phyloP scores from a whole-genome alignment of 2,113 vertebrate species.

The Clarias magur region DNA sequence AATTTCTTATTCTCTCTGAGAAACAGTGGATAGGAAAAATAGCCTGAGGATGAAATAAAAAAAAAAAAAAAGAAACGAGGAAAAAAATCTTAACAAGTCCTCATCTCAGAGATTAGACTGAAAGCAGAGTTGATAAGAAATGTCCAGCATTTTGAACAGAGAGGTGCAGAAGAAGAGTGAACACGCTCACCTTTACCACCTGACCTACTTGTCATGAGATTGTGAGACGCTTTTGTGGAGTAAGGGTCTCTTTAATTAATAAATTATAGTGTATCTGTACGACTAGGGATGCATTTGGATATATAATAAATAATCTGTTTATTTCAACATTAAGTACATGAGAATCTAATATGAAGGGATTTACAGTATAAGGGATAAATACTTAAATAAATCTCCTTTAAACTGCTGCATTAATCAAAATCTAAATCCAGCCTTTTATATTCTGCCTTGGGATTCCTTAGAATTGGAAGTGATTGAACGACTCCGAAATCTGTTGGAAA shows the following conservation, averaged over 20 bases:
- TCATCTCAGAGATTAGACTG: constrained; percentile 49
- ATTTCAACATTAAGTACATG: neutral
- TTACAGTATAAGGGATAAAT: neutral
- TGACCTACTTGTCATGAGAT: neutral
- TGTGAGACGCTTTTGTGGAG: neutral
- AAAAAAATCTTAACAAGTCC: constrained; percentile 50
- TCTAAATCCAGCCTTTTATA: neutral
- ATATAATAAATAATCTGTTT: neutral
- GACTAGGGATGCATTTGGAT: neutral
- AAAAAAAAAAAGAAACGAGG: neutral
- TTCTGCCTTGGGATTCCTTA: neutral
- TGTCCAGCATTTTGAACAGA: constrained; percentile 37
- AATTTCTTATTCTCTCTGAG: constrained; percentile 71
- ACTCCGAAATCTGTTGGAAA: neutral
- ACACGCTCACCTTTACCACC: constrained; percentile 32
- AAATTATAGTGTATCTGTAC: neutral
- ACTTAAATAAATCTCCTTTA: neutral
- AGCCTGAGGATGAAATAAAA: constrained; percentile 61
- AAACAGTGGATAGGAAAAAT: constrained; percentile 64
- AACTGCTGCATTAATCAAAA: neutral
- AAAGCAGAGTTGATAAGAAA: constrained; percentile 44
- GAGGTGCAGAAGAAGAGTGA: constrained; percentile 17
- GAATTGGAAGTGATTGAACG: neutral
- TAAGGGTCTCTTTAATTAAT: neutral
- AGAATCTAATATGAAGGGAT: neutral